These are phyloP conservation scores for Poecilia velifera DNA, from an alignment of 2,797 vertebrate genomes.

Conservation along the genomic window DNA sequence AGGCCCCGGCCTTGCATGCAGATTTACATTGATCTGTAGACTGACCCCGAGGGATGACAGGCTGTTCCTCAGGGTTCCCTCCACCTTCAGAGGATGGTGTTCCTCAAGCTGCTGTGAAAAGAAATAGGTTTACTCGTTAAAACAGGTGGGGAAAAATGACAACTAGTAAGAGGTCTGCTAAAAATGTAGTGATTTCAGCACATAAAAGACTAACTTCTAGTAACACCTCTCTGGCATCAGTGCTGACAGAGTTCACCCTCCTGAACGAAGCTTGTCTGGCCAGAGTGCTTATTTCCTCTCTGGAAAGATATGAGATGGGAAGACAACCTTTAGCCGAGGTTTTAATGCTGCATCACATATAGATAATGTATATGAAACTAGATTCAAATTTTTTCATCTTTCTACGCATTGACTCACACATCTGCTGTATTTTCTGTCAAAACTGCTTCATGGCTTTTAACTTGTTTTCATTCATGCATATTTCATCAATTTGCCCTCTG, in stretches of 20 bases:
- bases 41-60: conserved; percentile 81
- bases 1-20: conserved; percentile 41
- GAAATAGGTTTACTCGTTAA: not conserved
- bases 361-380: not conserved
- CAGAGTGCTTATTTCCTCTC: conserved; percentile 82
- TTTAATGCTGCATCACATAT: not conserved
- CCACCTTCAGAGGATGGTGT: conserved; percentile 74
- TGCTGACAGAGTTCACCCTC: conserved; percentile 79
- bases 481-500: not conserved
- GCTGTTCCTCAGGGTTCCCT: conserved; percentile 78
- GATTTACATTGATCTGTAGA: conserved; percentile 47
- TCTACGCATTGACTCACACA: not conserved
- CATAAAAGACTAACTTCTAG: conserved; percentile 20
- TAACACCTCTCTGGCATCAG: conserved; percentile 75
- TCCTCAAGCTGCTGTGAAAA: conserved; percentile 72
- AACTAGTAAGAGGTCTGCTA: not conserved
- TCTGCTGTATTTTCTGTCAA: conserved; percentile 4
- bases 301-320: conserved; percentile 42
- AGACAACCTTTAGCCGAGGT: not conserved
- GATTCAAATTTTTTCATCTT: not conserved
- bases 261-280: conserved; percentile 83
- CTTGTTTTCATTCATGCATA: conserved; percentile 7
- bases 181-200: not conserved
- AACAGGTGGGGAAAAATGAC: not conserved
- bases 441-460: conserved; percentile 1